A percentile compares a stretch with the other conserved stretches of the same genome.
Evolutionary conservation across 92 coral and sea anemone species (phyloP).

Genomic region (Blastomussa wellsi): DNA sequence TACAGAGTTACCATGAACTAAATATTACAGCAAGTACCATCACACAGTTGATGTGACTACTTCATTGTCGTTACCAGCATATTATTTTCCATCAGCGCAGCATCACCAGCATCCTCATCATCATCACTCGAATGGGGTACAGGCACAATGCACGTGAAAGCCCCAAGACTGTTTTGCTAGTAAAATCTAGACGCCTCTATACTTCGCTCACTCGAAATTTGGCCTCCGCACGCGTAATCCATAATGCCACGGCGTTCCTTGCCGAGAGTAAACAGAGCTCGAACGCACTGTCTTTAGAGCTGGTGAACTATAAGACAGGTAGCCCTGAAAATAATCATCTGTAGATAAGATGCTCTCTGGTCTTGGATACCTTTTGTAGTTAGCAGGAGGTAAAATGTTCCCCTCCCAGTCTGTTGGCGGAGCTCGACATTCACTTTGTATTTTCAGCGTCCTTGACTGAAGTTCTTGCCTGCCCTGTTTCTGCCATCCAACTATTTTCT

Average conservation of each 20-base stretch:
- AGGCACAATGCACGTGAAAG: background rate
- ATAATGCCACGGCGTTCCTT: slow-evolving; percentile 64
- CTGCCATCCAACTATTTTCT: slow-evolving; percentile 61
- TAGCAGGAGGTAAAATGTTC: slow-evolving; percentile 65
- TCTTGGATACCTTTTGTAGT: slow-evolving; percentile 63
- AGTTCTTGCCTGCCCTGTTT: slow-evolving; percentile 45
- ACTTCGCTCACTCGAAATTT: background rate
- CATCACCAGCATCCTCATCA: background rate
- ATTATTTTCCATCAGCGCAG: background rate
- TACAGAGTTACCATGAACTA: no score
- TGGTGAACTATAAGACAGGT: slow-evolving; percentile 24
- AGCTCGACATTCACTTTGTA: slow-evolving; percentile 79
- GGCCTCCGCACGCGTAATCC: slow-evolving; percentile 58
- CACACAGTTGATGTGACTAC: no score
- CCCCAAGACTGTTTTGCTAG: no score
- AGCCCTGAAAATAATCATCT: slow-evolving; percentile 19
- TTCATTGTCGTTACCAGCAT: no score
- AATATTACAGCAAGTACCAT: no score
- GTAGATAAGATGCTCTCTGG: slow-evolving; percentile 11
- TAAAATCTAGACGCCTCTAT: background rate
- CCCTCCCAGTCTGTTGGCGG: slow-evolving; percentile 87
- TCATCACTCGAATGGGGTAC: background rate
- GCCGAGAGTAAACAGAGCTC: slow-evolving; percentile 37
- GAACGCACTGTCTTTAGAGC: background rate
- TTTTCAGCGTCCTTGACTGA: slow-evolving; percentile 48